These are phyloP conservation scores for Rhopalosiphum nymphaeae DNA, from an alignment of 2,888 invertebrate genomes.

Conservation along the genomic window DNA sequence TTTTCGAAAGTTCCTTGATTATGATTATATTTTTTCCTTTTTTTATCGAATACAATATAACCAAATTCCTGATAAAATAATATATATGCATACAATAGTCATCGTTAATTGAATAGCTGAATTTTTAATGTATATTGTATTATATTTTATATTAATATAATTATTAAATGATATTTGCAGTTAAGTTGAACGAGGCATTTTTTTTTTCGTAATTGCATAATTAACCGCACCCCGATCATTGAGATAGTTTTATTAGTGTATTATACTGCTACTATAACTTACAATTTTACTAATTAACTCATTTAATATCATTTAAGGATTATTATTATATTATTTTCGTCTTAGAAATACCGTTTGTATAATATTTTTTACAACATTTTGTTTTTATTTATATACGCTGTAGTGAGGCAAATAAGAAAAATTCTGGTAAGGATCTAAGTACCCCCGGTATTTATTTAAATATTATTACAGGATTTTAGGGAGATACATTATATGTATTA, in stretches of 20 bases:
- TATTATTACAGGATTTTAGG: background rate
- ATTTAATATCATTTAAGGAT: background rate
- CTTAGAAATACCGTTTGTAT: background rate
- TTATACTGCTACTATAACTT: background rate
- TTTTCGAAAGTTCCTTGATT: background rate
- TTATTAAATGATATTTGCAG: background rate
- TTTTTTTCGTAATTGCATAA: background rate
- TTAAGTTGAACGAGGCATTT: background rate
- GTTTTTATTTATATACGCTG: background rate
- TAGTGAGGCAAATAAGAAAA: background rate
- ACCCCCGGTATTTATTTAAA: background rate
- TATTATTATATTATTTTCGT: background rate
- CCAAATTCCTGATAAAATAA: background rate
- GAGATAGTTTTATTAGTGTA: background rate
- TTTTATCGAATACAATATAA: background rate
- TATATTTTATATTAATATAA: background rate
- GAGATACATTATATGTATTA: background rate
- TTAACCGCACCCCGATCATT: background rate
- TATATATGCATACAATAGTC: background rate
- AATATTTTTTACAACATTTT: background rate
- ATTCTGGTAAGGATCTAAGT: background rate
- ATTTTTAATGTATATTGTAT: background rate
- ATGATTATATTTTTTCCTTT: background rate
- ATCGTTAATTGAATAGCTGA: background rate
- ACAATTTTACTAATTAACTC: background rate